Base-by-base conservation (phyloP, 2,888 invertebrate genomes). In the Eristalis tenax region DNA sequence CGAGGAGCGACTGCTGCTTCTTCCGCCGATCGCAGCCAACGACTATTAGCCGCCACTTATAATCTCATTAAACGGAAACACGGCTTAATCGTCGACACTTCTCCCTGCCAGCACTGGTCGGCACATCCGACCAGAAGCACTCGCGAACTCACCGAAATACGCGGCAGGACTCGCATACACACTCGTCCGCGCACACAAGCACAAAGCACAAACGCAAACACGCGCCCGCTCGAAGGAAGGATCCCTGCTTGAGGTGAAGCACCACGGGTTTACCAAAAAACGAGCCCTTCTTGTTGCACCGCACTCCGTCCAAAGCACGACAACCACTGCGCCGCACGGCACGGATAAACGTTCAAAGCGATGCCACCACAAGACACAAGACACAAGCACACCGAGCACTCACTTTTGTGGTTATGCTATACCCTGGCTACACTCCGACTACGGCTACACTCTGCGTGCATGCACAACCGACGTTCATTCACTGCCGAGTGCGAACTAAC, bases 41-140 rank as follows among this genome's bases (percentile, higher is more conserved):
- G 90, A 91, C 92, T 92, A 92, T 91, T 92, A 91, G 92, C 89
- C 90, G 90, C 23, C 91, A 90, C 91, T 92, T 92, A 92, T 91
- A 90, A 91, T 91, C 91, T 92, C 92, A 91, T 91, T 91, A 91
- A 90, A 91, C 89, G 89, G 90, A 71, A 63, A 86, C 77, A 80
- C 43, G 74, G 78, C 64, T 86, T 73, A 82, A 85, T 73, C 38
- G 76, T 63, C 32, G 64, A 40, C 75, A 82, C 81, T 81, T 75
- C 76, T 68, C 63, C 28, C 57, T 38, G 69, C 73, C 68, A 74
- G 70, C 78, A 61, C 61, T 11, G 59, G 6, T 32, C 32, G 32
- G 8, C 32, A 56, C 74, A 69, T 57, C 74, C 77, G 57, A 13
- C 75, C 75, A 56, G 69, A 66, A 76, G 40, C 50, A 43, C 59